Evolutionary conservation across 2,888 invertebrate genomes (phyloP), one percentile per base, ranked within the genome.

Genomic region (Heteromyza rotundicornis): DNA sequence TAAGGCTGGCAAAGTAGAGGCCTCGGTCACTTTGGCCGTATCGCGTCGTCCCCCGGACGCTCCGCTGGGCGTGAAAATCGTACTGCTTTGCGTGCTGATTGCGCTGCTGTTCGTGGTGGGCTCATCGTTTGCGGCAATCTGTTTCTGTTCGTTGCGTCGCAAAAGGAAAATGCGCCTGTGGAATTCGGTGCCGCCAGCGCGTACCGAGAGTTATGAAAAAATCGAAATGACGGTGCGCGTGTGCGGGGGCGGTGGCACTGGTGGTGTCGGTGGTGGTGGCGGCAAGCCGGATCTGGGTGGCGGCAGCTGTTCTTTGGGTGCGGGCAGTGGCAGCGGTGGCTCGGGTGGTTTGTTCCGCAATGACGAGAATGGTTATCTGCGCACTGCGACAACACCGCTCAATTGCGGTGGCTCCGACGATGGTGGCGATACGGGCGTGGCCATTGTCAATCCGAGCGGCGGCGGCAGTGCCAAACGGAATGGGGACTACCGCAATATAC

Each of bases 1-100:
- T 77, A 89, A 90, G 80, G 93, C 93, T 2, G 93, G 92, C 1
- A 87, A 87, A 75, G 89, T 89, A 12, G 90, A 91, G 81, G 89
- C 89, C 20, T 89, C 89, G 75, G 89, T 93, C 60, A 90, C 88
- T 62, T 84, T 94, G 71, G 86, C 88, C 1, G 88, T 93, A 65
- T 88, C 89, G 49, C 87, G 88, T 67, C 88, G 87, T 68, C 87
- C 88, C 32, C 86, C 88, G 40, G 87, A 87, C 70, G 86, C 85
- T 69, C 85, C 86, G 60, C 77, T 90, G 77, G 84, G 88, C 78
- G 81, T 87, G 76, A 84, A 88, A 84, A 84, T 86, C 17, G 83
- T 92, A 10, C 84, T 90, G 71, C 88, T 90, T 3, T 89, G 91
- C 66, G 86, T 90, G 71, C 86, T 90, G 56, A 88, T 89, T 27